Base-by-base conservation (phyloP, 2,797 vertebrate species). In the Halcyon chelicuti region DNA sequence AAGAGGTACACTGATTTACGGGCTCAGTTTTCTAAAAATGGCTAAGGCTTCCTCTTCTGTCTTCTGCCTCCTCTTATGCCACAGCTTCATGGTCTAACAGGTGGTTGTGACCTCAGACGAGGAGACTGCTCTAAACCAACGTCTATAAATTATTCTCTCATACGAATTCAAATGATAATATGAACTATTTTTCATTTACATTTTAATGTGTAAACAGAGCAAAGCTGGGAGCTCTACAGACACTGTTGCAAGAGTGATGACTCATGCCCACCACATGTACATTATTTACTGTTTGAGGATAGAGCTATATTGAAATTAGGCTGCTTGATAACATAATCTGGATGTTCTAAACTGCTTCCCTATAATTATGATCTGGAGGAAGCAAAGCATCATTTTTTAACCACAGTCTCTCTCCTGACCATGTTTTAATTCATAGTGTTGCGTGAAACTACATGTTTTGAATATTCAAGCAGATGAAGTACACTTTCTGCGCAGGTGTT, bases 211-310 rank as follows among this genome's bases (percentile, higher is more conserved):
- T 86, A 83, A 86, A 60, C 67, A 23, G 22, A 81, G 90, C 85
- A 71, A 88, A 94, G 55, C 62, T 54, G 91, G 76, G 76, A 88
- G 95, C 76, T 93, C 72, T 79, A 8, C 67, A 86, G 92, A 47
- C 58, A 1, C 78, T 31, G 39, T 16, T 81, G 68, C 60, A 16
- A 47, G 85, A 78, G 79, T 28, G 73, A 88, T 94, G 95, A 91
- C 91, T 97, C 94, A 94, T 86, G 82, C 65, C 63, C 79, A 78
- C 87, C 73, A 57, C 79, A 93, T 75, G 90, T 78, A 60, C 44
- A 2, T 88, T 94, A 90, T 94, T 94, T 93, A 97, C 96, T 95
- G 94, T 97, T 96, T 97, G 97, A 85, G 83, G 92, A 97, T 94
- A 86, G 61, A 96, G 88, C 95, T 85, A 35, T 86, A 88, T 93